Base-by-base conservation (phyloP, 2,797 vertebrate genomes). In the Epinephelus malabaricus region DNA sequence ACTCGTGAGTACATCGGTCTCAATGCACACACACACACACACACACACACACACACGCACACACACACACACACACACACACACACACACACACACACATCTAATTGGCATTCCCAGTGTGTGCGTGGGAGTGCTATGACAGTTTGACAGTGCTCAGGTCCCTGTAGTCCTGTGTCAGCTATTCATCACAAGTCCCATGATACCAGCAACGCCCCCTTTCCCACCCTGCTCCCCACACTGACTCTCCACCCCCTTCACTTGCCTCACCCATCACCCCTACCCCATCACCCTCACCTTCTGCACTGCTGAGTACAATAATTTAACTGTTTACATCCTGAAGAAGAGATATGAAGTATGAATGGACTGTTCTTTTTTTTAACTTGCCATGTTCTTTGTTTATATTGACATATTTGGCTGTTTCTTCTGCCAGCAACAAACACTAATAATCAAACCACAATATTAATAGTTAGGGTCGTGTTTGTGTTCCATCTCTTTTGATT, bases 61-160 rank as follows among this genome's bases (percentile, higher is more conserved):
- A 76, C 70, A 46, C 58, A 45, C 7, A 5, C 63, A 69, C 70
- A 76, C 67, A 59, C 60, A 50, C 45, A 54, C 47, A 63, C 67
- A 73, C 66, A 65, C 21, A 45, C 46, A 62, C 63, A 51, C 63
- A 71, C 70, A 76, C 70, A 46, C 58, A 45, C 7, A 5, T 54
- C 54, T 89, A 85, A 92, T 89, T 89, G 84, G 82, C 79, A 87
- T 92, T 84, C 71, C 79, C 69, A 69, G 78, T 74, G 83, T 85
- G 69, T 50, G 71, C 66, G 82, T 88, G 66, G 70, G 81, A 78
- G 74, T 76, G 79, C 76, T 85, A n/a, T 91, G 90, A 94, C 91
- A 92, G 87, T 81, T 88, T 92, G 92, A 90, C 88, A 88, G 89
- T 54, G 71, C n/a, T 62, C 46, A 0, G 30, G 79, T 94, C 90